Evolutionary conservation across 2,797 vertebrate genomes (phyloP), one percentile per base, ranked within the genome.

Genomic region (Lithobates pipiens): DNA sequence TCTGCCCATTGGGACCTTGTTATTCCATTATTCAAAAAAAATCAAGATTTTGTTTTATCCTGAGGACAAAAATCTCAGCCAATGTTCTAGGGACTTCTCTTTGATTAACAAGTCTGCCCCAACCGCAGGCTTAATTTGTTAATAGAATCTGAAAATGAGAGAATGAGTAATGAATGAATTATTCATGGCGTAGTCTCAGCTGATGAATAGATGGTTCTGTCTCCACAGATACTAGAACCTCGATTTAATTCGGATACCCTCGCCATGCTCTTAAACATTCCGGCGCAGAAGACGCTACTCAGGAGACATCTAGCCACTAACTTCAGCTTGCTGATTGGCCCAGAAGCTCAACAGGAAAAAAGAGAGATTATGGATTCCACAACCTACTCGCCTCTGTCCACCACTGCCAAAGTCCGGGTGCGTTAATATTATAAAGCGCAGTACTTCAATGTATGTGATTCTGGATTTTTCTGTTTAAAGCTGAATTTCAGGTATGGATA

Each of bases 341-440:
- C 92, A 46, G 97, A 97, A 90, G 96, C 97, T 50, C 96, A 97
- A 10, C 97, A 97, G 88, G 98, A 99, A 86, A 99, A 99, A 84
- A 92, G 95, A 69, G 98, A 99, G 89, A 96, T 96, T 71, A 95
- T 95, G 6, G 95, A 97, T 1, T 96, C 96, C n/a, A 95, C 97
- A 1, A 96, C 96, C 10, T 96, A 98, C 29, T 90, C 95, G 0
- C 95, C 98, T 2, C 95, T 99, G 88, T 99, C 97, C 36, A 99
- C 97, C 80, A 98, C 97, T 3, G 97, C 98, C 88, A 99, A 99
- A 98, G 97, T 99, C 73, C 96, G 97, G 95, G 98, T 99, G 94
- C 0, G 94, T 83, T 1, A 54, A 5, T 54, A 1, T 54, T 5
- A 16, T 54, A 54, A 18, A 54, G 50, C 16, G 6, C 15, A n/a